These are phyloP conservation scores for Nephrotoma appendiculata DNA, from an alignment of 2,888 invertebrate genomes.

Conservation along the genomic window DNA sequence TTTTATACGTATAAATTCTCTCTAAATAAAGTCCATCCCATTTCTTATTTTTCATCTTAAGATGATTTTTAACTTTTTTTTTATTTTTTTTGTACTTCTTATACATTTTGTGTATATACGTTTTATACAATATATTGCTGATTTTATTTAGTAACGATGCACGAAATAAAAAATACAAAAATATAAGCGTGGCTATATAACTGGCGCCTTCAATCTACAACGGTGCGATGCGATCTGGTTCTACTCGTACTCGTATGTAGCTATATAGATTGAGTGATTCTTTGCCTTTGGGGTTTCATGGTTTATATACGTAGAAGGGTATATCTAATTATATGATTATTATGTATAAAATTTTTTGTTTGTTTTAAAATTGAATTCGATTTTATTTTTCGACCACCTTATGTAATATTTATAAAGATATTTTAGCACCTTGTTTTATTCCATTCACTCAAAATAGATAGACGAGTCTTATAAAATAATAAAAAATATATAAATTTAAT, in stretches of 20 bases:
- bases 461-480: not conserved
- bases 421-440: not conserved
- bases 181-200: constrained; percentile 3
- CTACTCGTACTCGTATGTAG: not conserved
- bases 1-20: not conserved
- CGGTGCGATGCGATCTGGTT: not conserved
- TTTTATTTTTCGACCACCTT: not conserved
- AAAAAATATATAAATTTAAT: not conserved
- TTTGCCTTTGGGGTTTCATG: not conserved
- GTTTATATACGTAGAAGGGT: not conserved
- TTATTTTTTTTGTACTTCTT: not conserved
- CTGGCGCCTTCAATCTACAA: not conserved
- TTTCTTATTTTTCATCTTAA: constrained; percentile 1
- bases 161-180: not conserved
- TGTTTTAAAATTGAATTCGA: not conserved
- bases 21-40: not conserved
- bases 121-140: not conserved
- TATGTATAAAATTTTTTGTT: not conserved
- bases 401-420: not conserved
- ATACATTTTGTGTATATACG: not conserved
- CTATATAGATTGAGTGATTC: not conserved
- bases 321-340: not conserved
- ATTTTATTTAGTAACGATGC: not conserved
- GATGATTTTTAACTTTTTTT: not conserved
- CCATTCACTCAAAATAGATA: not conserved